Evolutionary conservation across 2,888 invertebrate genomes (phyloP), one percentile per base, ranked within the genome.

Genomic region (Chouioia cunea): DNA sequence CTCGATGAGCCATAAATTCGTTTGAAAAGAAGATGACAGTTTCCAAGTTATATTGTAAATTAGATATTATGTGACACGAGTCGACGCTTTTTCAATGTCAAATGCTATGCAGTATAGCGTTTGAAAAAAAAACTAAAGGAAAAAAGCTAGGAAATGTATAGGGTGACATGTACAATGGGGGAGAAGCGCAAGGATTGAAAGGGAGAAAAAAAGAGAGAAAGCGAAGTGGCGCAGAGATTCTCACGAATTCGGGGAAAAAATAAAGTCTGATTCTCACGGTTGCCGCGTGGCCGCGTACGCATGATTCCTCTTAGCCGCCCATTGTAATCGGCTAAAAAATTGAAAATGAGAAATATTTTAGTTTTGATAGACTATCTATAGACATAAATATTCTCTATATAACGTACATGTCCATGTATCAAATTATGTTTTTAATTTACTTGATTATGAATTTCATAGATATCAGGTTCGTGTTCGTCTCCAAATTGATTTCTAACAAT

Each of bases 191-290:
- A 18, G n/a, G 22, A 16, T 2, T 15, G 16, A 23, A 54, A 52
- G 43, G 44, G 43, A 27, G 53, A 56, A 22, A 36, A 63, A 23
- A 16, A 56, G 60, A 23, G 50, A 27, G 59, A 48, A 16, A 27
- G 27, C 0, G 15, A 18, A 53, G 16, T n/a, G 52, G 43, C 10
- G n/a, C 8, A 58, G 46, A 44, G 59, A 73, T 73, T 73, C 69
- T 74, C 69, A 71, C 73, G 68, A 57, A 67, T 48, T 47, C 56
- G 69, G 69, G 65, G 27, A 71, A 70, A 68, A 73, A 74, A 66
- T 12, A 36, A 36, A 36, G 36, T 74, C 71, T 47, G 73, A 74
- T 74, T 74, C 74, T 69, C 74, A 74, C 74, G 73, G 71, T 20
- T 46, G 68, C 52, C 73, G 71, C 71, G 73, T 69, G 71, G 18